These are phyloP conservation scores for Heterocephalus glaber DNA, from an alignment of 2,113 vertebrate genomes.

Conservation along the genomic window DNA sequence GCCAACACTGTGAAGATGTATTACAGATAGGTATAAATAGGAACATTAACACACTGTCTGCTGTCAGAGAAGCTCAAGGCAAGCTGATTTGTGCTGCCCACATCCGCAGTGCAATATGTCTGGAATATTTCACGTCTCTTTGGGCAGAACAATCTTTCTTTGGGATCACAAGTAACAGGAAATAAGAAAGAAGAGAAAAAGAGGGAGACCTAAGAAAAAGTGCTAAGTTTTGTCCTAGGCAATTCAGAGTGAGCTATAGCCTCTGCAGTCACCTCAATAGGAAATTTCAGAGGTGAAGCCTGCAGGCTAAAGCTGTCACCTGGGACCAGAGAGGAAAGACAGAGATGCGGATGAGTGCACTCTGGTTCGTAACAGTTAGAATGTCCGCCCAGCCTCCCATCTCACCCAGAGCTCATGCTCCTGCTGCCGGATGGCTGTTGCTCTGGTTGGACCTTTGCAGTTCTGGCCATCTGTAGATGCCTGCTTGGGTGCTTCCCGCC, in stretches of 20 bases:
- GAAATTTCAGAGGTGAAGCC: slow-evolving; percentile 52
- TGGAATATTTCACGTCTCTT: slow-evolving; percentile 77
- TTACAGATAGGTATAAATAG: slow-evolving; percentile 82
- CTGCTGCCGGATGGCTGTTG: neutral
- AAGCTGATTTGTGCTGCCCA: slow-evolving; percentile 82
- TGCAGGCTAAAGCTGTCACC: slow-evolving; percentile 52
- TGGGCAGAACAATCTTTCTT: slow-evolving; percentile 76
- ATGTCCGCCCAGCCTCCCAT: neutral
- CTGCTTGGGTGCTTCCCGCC: accelerated
- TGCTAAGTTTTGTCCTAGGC: slow-evolving; percentile 62
- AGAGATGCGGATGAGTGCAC: neutral
- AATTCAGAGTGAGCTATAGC: neutral
- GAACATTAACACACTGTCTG: slow-evolving; percentile 80
- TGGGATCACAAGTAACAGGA: slow-evolving; percentile 67
- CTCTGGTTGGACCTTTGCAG: neutral
- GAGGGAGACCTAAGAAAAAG: slow-evolving; percentile 40
- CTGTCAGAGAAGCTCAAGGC: slow-evolving; percentile 79
- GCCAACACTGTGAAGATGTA: slow-evolving; percentile 86
- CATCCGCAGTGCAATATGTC: slow-evolving; percentile 68
- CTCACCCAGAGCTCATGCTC: neutral
- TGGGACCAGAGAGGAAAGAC: neutral
- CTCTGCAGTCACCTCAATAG: neutral
- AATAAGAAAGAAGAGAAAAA: slow-evolving; percentile 2
- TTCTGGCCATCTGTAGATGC: neutral
- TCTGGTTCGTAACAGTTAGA: neutral